Evolutionary conservation across 2,888 invertebrate genomes (phyloP).

Genomic region (Brenthis ino): DNA sequence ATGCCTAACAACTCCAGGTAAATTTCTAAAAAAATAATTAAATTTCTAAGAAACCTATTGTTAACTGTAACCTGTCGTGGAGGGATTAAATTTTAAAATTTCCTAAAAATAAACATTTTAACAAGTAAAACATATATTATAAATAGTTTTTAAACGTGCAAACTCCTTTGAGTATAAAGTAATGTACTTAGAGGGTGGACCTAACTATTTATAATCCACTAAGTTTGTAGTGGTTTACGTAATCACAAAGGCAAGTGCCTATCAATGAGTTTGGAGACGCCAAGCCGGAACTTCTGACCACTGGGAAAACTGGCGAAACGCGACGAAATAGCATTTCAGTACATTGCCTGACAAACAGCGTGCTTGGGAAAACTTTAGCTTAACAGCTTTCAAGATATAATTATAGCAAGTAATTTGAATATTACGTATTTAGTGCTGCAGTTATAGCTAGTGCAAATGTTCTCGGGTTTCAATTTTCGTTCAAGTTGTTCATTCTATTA

Average conservation of each 20-base stretch:
- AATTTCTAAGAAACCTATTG: too few relatives aligned
- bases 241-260: constrained; percentile 27
- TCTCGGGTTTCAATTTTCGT: too few relatives aligned
- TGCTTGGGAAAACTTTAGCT: constrained; percentile 3
- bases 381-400: neutral
- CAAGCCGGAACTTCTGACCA: constrained; percentile 58
- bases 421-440: neutral
- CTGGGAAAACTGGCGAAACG: constrained; percentile 55
- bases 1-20: too few relatives aligned
- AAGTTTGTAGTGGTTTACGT: constrained; percentile 22
- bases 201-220: constrained; percentile 17
- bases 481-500: too few relatives aligned
- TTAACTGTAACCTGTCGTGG: too few relatives aligned
- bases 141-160: too few relatives aligned
- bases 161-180: neutral
- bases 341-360: constrained; percentile 10
- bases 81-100: too few relatives aligned
- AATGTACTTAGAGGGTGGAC: constrained; percentile 3
- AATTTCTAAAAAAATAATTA: too few relatives aligned
- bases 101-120: too few relatives aligned
- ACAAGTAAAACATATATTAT: neutral
- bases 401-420: neutral
- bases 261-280: constrained; percentile 56
- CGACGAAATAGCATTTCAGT: constrained; percentile 14
- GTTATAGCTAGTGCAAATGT: too few relatives aligned